Evolutionary conservation across 2,888 invertebrate genomes (phyloP), one percentile per base, ranked within the genome.

Genomic region (Pollenia amentaria): DNA sequence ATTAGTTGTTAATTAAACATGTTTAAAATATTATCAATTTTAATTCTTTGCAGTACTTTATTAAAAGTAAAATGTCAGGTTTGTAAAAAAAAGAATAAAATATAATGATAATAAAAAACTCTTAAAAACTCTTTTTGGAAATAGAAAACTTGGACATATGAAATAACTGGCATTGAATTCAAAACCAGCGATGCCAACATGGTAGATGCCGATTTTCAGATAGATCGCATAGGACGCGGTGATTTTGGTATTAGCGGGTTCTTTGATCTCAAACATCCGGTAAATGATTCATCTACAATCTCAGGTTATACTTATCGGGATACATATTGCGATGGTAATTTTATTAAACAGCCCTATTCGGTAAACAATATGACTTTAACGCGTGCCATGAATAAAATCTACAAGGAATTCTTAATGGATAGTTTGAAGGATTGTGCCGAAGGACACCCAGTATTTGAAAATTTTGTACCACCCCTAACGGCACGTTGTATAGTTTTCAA

Each of bases 391-490:
- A 77, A 77, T 77, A 65, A 29, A 55, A 46, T n/a, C 29, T 77
- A 65, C n/a, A 65, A 55, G 16, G 3, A 10, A 3, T 12, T 21
- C 2, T 0, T 77, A 3, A 77, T 77, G 65, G 44, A 77, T 0
- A 55, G 29, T n/a, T 9, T 77, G 10, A 51, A 8, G 14, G 53
- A 65, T 2, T 77, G 76, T 10, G 29, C 65, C 12, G 14, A 18
- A 9, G 14, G 53, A 38, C 7, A 42, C 14, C 44, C 44, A 1
- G 7, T 38, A 7, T 44, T 46, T 55, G 38, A 65, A 7, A 29
- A 9, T 16, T 77, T 77, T 16, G 42, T 55, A 29, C 29, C 48
- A n/a, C 76, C 76, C 1, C 42, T 77, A 2, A 65, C 76, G 11
- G 55, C 44, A 62, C 65, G 64, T 40, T 44, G 12, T 4, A 44